Evolutionary conservation across 2,888 invertebrate genomes (phyloP), one percentile per base, ranked within the genome.

Genomic region (Drosophila lutescens): DNA sequence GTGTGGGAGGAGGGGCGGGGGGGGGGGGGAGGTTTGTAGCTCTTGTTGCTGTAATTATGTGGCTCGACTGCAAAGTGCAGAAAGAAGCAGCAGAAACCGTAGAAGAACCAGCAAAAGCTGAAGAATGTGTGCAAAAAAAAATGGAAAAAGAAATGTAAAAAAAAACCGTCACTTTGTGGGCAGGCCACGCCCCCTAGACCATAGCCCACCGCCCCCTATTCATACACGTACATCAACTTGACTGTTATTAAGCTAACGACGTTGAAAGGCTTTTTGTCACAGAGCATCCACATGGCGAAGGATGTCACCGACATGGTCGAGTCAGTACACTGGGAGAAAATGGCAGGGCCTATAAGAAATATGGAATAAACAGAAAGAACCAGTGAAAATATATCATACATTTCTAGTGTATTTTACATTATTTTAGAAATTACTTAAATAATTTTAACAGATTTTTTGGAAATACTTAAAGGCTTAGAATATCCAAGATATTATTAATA

Each of bases 231-330:
- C 59, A 58, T 49, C 78, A 76, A 59, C 83, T 78, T 87, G 83
- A 76, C 83, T 79, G 83, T 83, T 87, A 85, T 83, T 87, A 83
- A 82, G 83, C 83, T 87, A 87, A 87, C 83, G 88, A 87, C 59
- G 80, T 77, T 81, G 79, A 77, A 85, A 79, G 73, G 79, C 79
- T 87, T 87, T 79, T 75, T 84, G 73, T 85, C 73, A 58, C 59
- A 61, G 40, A 74, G 69, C 79, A 78, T 49, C 50, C 47, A n/a
- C 50, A 77, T 23, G 12, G 50, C 40, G 20, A 32, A 49, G 47
- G 15, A 23, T 23, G 34, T 36, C 50, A 36, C 20, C 53, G 12
- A 8, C 17, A 38, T 49, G 26, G 23, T 23, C 20, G 20, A 43
- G 20, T 20, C 10, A 20, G 43, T 12, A 12, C 47, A 32, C 30